Conservation (phyloP, 1,140 invertebrate genomes). For the Arion vulgaris region DNA sequence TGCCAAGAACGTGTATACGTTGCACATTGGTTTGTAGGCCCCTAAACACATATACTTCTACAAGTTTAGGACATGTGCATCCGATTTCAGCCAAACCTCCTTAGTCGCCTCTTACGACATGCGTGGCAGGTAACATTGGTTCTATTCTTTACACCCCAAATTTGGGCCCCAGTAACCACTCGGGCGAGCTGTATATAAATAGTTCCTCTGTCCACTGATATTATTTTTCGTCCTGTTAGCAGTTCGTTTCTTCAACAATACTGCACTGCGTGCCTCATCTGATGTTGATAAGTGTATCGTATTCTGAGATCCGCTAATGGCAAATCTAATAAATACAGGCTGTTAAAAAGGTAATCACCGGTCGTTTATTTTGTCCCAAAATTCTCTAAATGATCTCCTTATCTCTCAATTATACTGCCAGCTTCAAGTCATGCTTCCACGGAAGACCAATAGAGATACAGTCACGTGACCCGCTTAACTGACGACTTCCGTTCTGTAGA, state of each 20-base stretch:
- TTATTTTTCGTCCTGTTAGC: too few species aligned
- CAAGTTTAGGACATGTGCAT: too few species aligned
- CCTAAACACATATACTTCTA: too few species aligned
- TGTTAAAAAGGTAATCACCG: conserved; percentile 29
- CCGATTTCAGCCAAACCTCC: too few species aligned
- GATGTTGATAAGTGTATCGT: not conserved
- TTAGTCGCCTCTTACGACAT: too few species aligned
- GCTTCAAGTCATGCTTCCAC: not conserved
- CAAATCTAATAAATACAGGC: conserved; percentile 28
- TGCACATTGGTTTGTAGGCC: too few species aligned
- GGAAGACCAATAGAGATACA: conserved; percentile 25
- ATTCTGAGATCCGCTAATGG: conserved; percentile 10
- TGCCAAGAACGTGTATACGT: too few species aligned
- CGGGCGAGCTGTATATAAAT: too few species aligned
- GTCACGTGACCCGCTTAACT: conserved; percentile 32
- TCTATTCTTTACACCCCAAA: too few species aligned
- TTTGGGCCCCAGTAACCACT: too few species aligned
- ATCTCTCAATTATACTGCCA: conserved; percentile 31
- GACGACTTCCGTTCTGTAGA: conserved; percentile 33
- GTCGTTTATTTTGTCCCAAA: conserved; percentile 18
- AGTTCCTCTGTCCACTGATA: too few species aligned
- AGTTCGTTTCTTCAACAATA: not conserved
- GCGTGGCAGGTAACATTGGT: too few species aligned
- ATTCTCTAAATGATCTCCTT: conserved; percentile 12
- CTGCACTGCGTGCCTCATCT: not conserved